Evolutionary conservation across 1,140 invertebrate species (phyloP).

Genomic region (Copidosoma floridanum): DNA sequence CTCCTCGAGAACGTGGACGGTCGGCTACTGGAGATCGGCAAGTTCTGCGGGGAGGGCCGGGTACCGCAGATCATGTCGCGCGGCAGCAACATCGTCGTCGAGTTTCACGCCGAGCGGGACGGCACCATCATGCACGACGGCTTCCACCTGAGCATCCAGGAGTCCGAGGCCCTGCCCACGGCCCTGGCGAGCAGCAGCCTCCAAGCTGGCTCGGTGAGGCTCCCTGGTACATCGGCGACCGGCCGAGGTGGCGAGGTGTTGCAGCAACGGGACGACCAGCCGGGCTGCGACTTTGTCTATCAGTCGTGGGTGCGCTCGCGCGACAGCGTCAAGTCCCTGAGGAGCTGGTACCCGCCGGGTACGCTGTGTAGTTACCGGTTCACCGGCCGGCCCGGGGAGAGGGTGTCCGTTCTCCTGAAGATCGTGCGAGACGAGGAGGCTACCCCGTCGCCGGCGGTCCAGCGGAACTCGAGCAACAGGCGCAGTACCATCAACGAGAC

Average conservation of each 20-base stretch:
- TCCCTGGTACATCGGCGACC: neutral
- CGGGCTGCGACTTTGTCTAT: slow-evolving; percentile 41
- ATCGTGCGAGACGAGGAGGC: slow-evolving; percentile 38
- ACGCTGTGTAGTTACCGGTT: slow-evolving; percentile 46
- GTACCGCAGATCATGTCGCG: slow-evolving; percentile 44
- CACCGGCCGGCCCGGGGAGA: slow-evolving; percentile 37
- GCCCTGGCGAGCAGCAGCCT: neutral
- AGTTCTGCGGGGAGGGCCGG: slow-evolving; percentile 44
- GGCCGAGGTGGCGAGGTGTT: too few relatives aligned
- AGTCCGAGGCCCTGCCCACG: slow-evolving; percentile 31
- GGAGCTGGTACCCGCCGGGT: slow-evolving; percentile 44
- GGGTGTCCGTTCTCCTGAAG: slow-evolving; percentile 42
- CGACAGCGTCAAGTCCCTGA: slow-evolving; percentile 39
- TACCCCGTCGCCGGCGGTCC: too few relatives aligned
- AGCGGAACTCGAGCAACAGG: neutral
- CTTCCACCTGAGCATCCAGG: slow-evolving; percentile 44
- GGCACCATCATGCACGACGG: slow-evolving; percentile 48
- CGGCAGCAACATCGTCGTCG: slow-evolving; percentile 42
- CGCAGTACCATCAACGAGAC: slow-evolving; percentile 33
- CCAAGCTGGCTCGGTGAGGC: too few relatives aligned
- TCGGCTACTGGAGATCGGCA: slow-evolving; percentile 39
- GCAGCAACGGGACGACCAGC: slow-evolving; percentile 13
- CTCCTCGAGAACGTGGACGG: slow-evolving; percentile 44
- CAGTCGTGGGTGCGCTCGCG: slow-evolving; percentile 31
- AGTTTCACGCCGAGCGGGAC: slow-evolving; percentile 42